Evolutionary conservation across 2,888 invertebrate species (phyloP), one percentile per base, ranked within the genome.

Genomic region (Lochmaea capreae): DNA sequence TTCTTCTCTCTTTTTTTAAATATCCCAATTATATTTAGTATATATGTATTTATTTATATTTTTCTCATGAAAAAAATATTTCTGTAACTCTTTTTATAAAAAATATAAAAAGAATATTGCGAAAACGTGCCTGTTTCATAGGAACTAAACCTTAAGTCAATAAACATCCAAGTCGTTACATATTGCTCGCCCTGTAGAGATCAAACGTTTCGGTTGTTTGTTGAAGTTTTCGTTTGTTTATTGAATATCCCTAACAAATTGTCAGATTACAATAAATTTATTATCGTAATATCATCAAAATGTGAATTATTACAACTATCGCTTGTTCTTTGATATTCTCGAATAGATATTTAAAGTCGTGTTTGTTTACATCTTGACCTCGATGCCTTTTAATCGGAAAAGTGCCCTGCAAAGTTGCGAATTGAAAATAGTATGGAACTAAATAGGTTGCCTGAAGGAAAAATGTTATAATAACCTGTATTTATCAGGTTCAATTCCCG

Each of bases 231-330:
- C 43, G 43, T 43, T 43, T 63, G 62, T 63, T 63, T 63, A 63
- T 63, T 62, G 62, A 63, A 69, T 65, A 16, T 54, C 57, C 70
- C 49, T 59, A 65, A 70, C 70, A 63, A 70, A 70, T 62, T 70
- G 66, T 66, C 57, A 54, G 66, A 39, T 66, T 39, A 39, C 46
- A 63, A 49, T 63, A 63, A 57, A 63, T 63, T 70, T 63, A 70
- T 70, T 63, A 54, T n/a, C 39, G 22, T 70, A 70, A 70, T 33
- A 57, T 61, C 52, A 69, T 70, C 63, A 70, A 12, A 63, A 70
- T 65, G 70, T 65, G 65, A 70, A 65, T 63, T 57, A 63, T 70
- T 70, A 57, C 16, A 57, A 70, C 26, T 52, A 54, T 22, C 26
- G 67, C 39, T 22, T 46, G 43, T 59, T 68, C 67, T 68, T 68